Base-by-base conservation (phyloP, 1,140 invertebrate species). In the Drosophila teissieri region DNA sequence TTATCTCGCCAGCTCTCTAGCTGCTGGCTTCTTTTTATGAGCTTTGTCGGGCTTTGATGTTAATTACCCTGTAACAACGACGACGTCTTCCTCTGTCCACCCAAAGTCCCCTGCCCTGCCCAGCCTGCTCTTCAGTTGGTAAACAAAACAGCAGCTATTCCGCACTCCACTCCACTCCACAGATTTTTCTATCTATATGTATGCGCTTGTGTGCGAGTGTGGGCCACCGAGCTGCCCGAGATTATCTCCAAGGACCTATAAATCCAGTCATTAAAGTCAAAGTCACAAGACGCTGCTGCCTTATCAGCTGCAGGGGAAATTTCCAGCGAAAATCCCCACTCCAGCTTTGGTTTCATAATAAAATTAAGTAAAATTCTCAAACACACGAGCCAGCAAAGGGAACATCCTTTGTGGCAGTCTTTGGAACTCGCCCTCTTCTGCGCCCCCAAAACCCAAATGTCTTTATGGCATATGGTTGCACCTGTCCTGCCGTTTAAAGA, bases 211-310 rank as follows among this genome's bases (percentile, higher is more conserved):
- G 44, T 17, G n/a, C 31, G 49, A 46, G 61, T 74, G 70, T 75
- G 67, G 44, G 60, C 49, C 54, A 56, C 61, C 68, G 56, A 44
- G 65, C 48, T 83, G 70, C 70, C 77, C 84, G 61, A 90, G 90
- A 91, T 91, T 91, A 91, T 91, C 90, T 91, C 90, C 65, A 91
- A 91, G 90, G 90, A 91, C 90, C 90, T 91, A 91, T 91, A 91
- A 91, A 91, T 91, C 90, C 90, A 91, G 90, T 91, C 88, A 91
- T 91, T 91, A 91, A 91, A 91, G 90, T 91, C 90, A 91, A 91
- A 91, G 90, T 91, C 90, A 91, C 90, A 91, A 91, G 84, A 88
- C 84, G 84, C 75, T 89, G 80, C 69, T 58, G 63, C 65, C 83
- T 88, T 88, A 88, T 88, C 83, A 88, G 81, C 67, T 73, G 69